These are phyloP conservation scores for Echinops telfairi DNA, from an alignment of 2,113 vertebrate species.

Conservation along the genomic window DNA sequence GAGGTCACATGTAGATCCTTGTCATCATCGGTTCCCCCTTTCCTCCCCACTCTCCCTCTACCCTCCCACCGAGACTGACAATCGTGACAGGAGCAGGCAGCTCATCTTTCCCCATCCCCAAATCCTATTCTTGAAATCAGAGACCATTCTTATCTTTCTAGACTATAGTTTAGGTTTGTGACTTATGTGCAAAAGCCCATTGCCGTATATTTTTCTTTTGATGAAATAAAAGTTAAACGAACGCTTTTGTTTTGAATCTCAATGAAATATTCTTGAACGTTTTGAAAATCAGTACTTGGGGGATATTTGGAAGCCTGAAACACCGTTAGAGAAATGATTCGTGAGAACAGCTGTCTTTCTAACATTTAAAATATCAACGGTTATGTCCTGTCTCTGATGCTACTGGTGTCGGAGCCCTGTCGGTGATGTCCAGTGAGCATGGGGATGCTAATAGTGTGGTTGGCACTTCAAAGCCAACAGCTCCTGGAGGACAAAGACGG, in stretches of 20 bases:
- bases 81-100: background rate
- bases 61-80: too few relatives aligned
- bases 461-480: too few relatives aligned
- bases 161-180: background rate
- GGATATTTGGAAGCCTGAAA: background rate
- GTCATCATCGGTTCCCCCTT: too few relatives aligned
- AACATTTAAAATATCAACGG: background rate
- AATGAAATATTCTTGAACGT: conserved; percentile 25
- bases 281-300: conserved; percentile 27
- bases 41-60: too few relatives aligned
- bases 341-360: background rate
- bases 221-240: background rate
- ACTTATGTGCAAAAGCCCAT: background rate
- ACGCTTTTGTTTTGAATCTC: background rate
- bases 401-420: background rate
- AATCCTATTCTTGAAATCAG: background rate
- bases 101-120: background rate
- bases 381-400: background rate
- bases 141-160: background rate
- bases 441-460: too few relatives aligned
- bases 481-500: too few relatives aligned
- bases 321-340: background rate
- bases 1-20: too few relatives aligned
- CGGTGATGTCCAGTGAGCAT: too few relatives aligned
- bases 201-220: conserved; percentile 24